Percentiles rank a stretch among this genome's conserved stretches.
These are phyloP conservation scores for Vultur gryphus DNA, from an alignment of 2,797 vertebrate genomes.

Conservation along the genomic window DNA sequence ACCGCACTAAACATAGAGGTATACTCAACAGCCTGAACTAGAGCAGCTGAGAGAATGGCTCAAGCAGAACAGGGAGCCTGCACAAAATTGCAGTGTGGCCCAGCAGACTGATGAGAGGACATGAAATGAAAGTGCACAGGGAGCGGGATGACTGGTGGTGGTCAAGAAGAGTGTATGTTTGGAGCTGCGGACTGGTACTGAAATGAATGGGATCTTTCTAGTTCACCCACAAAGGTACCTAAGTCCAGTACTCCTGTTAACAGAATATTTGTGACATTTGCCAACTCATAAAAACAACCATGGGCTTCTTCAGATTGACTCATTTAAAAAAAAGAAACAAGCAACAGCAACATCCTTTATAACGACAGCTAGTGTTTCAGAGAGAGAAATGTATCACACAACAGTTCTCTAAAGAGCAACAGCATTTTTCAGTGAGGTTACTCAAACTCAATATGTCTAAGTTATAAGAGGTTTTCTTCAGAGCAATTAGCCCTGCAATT, in stretches of 20 bases:
- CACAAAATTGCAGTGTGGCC: background rate
- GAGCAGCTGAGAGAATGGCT: background rate
- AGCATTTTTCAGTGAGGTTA: background rate
- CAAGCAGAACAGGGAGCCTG: background rate
- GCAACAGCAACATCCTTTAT: slow-evolving; percentile 22
- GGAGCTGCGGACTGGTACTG: slow-evolving; percentile 12
- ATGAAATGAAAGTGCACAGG: background rate
- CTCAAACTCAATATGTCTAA: background rate
- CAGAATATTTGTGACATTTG: background rate
- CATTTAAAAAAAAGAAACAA: slow-evolving; percentile 25
- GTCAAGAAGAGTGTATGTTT: background rate
- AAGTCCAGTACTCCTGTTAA: background rate
- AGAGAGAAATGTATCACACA: background rate
- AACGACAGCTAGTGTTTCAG: background rate
- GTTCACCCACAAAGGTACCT: background rate
- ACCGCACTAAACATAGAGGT: background rate
- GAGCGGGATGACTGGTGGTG: background rate
- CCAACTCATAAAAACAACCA: slow-evolving; percentile 26
- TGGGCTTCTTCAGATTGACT: background rate
- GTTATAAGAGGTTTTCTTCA: background rate
- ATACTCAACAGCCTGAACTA: background rate
- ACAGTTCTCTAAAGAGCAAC: background rate
- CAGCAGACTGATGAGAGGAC: background rate
- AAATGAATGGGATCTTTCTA: slow-evolving; percentile 1
- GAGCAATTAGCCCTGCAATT: background rate